These are phyloP conservation scores for Gymnocypris eckloni DNA, from an alignment of 2,797 vertebrate genomes.

Conservation along the genomic window DNA sequence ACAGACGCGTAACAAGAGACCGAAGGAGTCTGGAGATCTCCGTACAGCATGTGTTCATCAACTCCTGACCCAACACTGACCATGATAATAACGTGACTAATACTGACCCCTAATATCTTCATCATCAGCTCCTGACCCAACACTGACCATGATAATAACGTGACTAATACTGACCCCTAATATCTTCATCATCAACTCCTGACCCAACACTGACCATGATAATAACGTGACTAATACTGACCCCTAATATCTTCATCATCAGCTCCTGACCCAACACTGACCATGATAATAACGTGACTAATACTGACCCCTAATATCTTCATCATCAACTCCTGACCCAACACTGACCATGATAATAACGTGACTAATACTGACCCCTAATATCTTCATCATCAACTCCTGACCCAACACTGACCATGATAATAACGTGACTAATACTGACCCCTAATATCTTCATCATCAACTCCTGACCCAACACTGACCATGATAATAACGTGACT, in stretches of 20 bases:
- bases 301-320: conserved; percentile 91
- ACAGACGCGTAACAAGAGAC: background rate
- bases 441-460: conserved; percentile 97
- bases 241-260: conserved; percentile 95
- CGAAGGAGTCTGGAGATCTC: background rate
- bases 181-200: conserved; percentile 94
- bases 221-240: conserved; percentile 68
- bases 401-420: too few relatives aligned
- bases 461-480: conserved; percentile 74
- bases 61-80: too few relatives aligned
- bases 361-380: conserved; percentile 82
- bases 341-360: too few relatives aligned
- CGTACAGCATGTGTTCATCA: too few relatives aligned
- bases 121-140: conserved; percentile 85
- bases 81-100: too few relatives aligned
- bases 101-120: conserved; percentile 93
- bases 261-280: conserved; percentile 74
- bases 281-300: too few relatives aligned
- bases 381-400: conserved; percentile 95
- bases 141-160: too few relatives aligned
- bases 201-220: too few relatives aligned
- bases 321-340: conserved; percentile 87
- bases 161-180: conserved; percentile 83
- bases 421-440: conserved; percentile 60
- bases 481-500: too few relatives aligned